phyloP scores from a whole-genome alignment of 2,797 vertebrate genomes.

The Petrocephalus sullivani region DNA sequence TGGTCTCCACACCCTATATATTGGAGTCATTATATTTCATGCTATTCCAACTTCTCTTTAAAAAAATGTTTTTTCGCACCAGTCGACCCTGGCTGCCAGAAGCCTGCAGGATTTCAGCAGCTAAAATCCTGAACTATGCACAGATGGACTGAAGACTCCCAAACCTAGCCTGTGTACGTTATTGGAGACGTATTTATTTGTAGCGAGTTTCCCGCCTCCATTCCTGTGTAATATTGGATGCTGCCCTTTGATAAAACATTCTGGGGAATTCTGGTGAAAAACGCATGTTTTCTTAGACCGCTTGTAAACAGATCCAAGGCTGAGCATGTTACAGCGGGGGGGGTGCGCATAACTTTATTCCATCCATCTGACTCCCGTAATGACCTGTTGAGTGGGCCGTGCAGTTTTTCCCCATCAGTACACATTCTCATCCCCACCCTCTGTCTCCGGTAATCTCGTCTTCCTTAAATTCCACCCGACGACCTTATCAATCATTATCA shows the following conservation, averaged over 20 bases:
- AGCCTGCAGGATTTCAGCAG: neutral
- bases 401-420: neutral
- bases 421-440: slow-evolving; percentile 25
- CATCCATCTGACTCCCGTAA: slow-evolving; percentile 37
- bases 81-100: neutral
- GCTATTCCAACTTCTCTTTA: neutral
- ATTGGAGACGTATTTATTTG: neutral
- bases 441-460: neutral
- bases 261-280: neutral
- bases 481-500: neutral
- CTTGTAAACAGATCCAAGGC: slow-evolving; percentile 39
- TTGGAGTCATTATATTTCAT: neutral
- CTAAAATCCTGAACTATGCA: neutral
- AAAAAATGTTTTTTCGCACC: neutral
- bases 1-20: neutral
- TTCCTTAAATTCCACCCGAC: neutral
- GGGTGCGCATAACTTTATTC: slow-evolving; percentile 23
- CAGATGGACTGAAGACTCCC: neutral
- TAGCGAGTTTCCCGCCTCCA: neutral
- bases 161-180: neutral
- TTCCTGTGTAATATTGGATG: neutral
- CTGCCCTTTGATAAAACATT: neutral
- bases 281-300: slow-evolving; percentile 17
- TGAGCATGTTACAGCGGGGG: slow-evolving; percentile 9
- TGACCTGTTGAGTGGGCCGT: slow-evolving; percentile 23